Conservation (phyloP, 2,113 vertebrate species). For the Uria lomvia region DNA sequence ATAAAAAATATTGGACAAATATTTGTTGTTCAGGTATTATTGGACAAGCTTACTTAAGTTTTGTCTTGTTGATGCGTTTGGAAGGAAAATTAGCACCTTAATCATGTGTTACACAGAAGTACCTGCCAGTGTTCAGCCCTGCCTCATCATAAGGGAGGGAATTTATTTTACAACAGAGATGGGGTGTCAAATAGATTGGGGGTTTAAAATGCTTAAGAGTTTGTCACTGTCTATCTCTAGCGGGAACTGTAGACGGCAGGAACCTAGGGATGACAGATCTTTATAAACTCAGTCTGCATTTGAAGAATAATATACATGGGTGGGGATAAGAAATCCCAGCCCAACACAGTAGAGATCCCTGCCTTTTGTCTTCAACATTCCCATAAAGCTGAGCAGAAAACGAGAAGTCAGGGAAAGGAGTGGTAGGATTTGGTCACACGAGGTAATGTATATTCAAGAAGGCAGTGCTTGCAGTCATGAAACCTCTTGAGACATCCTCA, state of each 20-base stretch:
- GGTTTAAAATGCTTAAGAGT: neutral
- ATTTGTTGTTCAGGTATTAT: neutral
- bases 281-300: neutral
- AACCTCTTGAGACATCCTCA: neutral
- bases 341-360: neutral
- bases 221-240: neutral
- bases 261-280: neutral
- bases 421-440: neutral
- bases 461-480: neutral
- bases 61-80: neutral
- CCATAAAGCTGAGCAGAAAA: neutral
- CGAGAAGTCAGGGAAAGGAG: neutral
- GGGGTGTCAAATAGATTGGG: neutral
- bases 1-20: neutral
- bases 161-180: neutral
- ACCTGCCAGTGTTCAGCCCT: neutral
- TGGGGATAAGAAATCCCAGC: neutral
- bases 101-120: neutral
- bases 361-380: neutral
- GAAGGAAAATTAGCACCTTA: neutral
- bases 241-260: neutral
- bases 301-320: neutral
- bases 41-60: neutral
- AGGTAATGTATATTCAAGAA: neutral
- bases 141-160: neutral